These are phyloP conservation scores for Conistra vaccinii DNA, from an alignment of 2,888 invertebrate species.

Conservation along the genomic window DNA sequence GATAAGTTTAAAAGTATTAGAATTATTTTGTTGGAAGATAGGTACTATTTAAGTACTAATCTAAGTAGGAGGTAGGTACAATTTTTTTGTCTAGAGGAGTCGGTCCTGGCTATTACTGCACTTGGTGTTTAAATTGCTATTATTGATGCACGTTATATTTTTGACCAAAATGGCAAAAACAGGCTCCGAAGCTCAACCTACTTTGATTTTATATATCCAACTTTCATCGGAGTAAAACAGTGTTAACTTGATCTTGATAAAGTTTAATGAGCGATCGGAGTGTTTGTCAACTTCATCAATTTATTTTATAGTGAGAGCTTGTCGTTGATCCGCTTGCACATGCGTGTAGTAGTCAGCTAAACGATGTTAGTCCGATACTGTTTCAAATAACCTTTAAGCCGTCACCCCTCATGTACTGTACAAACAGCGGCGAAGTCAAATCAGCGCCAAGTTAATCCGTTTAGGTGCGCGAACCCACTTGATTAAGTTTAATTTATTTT, in stretches of 20 bases:
- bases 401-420: slow-evolving; percentile 84
- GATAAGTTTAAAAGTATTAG: no score
- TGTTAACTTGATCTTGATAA: not conserved
- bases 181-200: not conserved
- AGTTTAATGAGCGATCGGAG: not conserved
- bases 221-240: not conserved
- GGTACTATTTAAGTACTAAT: no score
- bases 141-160: not conserved
- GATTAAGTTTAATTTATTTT: slow-evolving; percentile 91
- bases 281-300: not conserved
- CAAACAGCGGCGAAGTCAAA: slow-evolving; percentile 89
- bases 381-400: slow-evolving; percentile 85
- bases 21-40: not conserved
- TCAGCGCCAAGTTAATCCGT: slow-evolving; percentile 90
- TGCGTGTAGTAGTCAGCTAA: slow-evolving; percentile 63
- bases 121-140: not conserved
- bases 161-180: not conserved
- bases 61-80: no score
- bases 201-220: not conserved
- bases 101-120: no score
- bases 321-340: slow-evolving; percentile 39
- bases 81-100: not conserved
- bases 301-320: slow-evolving; percentile 27
- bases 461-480: slow-evolving; percentile 91
- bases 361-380: slow-evolving; percentile 80